Conservation (phyloP, 2,888 invertebrate species). For the Callyntrura guangdongensis region DNA sequence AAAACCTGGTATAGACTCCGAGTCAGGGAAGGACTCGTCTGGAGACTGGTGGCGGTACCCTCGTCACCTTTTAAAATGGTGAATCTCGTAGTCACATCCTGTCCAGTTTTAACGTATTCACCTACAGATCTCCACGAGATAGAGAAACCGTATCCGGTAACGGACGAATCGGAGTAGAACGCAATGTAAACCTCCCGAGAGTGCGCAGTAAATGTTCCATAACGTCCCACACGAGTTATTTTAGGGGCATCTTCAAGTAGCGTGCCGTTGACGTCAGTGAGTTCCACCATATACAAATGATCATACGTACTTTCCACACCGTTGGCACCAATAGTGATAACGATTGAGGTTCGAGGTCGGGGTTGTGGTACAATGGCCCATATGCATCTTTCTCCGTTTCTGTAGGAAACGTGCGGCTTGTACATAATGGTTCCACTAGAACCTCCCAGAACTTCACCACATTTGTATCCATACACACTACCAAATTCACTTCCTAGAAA, state of each 20-base stretch:
- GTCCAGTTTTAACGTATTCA: not conserved
- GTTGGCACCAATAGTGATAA: constrained; percentile 35
- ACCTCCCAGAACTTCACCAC: constrained; percentile 69
- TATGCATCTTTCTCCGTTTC: constrained; percentile 69
- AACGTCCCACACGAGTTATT: constrained; percentile 48
- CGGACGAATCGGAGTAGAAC: constrained; percentile 63
- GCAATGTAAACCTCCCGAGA: constrained; percentile 61
- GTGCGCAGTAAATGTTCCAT: constrained; percentile 53
- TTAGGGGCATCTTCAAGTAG: constrained; percentile 37
- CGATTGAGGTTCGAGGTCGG: constrained; percentile 37
- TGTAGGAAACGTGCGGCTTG: constrained; percentile 48
- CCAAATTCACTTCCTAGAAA: not conserved
- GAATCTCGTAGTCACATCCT: constrained; percentile 60
- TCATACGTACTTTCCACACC: constrained; percentile 69
- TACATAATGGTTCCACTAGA: constrained; percentile 48
- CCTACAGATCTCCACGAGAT: constrained; percentile 36
- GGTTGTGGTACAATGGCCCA: constrained; percentile 76
- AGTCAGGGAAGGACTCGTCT: not conserved
- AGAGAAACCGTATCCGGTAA: constrained; percentile 64
- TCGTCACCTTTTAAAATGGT: constrained; percentile 26
- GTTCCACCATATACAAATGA: constrained; percentile 67
- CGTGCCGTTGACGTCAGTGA: constrained; percentile 57
- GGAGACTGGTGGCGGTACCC: not conserved
- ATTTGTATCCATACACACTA: constrained; percentile 46
- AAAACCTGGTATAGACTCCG: constrained; percentile 56